These are phyloP conservation scores for Sylvietta virens DNA, from an alignment of 2,113 vertebrate species.

Conservation along the genomic window DNA sequence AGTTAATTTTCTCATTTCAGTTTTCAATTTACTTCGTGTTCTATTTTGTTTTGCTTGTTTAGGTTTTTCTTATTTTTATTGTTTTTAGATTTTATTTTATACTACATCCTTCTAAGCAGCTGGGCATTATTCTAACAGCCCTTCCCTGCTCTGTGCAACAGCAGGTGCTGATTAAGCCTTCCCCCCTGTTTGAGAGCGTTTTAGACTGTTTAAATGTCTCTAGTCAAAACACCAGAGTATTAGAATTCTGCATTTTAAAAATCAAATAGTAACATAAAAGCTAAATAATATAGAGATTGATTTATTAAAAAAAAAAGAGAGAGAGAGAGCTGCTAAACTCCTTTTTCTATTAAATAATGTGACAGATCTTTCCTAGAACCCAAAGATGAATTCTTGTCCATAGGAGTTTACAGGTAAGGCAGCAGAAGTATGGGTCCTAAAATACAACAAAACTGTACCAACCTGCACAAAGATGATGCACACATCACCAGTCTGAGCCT, in stretches of 20 bases:
- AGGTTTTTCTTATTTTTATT: not conserved
- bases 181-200: not conserved
- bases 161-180: not conserved
- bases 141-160: not conserved
- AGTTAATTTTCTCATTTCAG: not conserved
- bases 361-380: not conserved
- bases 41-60: not conserved
- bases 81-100: not conserved
- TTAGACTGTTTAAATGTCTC: not conserved
- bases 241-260: not conserved
- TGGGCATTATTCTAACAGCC: not conserved
- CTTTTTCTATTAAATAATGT: fast-evolving
- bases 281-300: not conserved
- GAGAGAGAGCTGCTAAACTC: not conserved
- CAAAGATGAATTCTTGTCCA: not conserved
- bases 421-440: not conserved
- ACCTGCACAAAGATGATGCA: not conserved
- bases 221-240: not conserved
- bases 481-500: not conserved
- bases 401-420: not conserved
- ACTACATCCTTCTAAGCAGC: not conserved
- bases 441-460: not conserved
- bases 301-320: not conserved
- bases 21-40: not conserved
- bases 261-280: not conserved